Conservation (phyloP, 2,888 invertebrate genomes). For the Gymnosoma rotundatum region DNA sequence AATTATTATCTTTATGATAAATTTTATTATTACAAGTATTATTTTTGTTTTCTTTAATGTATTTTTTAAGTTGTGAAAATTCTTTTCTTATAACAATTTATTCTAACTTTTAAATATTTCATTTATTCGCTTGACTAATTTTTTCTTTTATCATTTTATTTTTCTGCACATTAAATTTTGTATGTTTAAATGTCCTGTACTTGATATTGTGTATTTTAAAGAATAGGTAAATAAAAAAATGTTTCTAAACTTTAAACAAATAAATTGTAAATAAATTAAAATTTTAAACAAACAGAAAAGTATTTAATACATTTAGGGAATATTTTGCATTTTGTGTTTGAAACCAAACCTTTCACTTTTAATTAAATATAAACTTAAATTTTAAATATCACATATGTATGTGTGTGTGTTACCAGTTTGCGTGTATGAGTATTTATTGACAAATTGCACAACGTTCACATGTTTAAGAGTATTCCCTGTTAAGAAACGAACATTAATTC, state of each 20-base stretch:
- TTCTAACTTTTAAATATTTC: constrained; percentile 36
- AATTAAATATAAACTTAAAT: neutral
- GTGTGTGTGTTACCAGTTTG: neutral
- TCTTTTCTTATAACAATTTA: constrained; percentile 26
- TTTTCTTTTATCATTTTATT: constrained; percentile 11
- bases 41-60: constrained; percentile 22
- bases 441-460: constrained; percentile 50
- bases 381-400: no score
- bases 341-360: neutral
- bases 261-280: constrained; percentile 29
- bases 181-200: neutral
- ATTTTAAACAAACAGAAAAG: constrained; percentile 25
- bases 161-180: neutral
- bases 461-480: constrained; percentile 47
- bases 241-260: neutral
- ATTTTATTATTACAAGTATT: neutral
- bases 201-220: neutral
- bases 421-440: constrained; percentile 32
- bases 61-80: constrained; percentile 13
- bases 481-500: constrained; percentile 46
- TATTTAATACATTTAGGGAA: neutral
- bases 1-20: constrained; percentile 34
- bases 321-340: neutral
- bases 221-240: neutral
- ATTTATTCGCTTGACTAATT: constrained; percentile 60